A percentile compares a stretch with the other conserved stretches of the same genome.
Evolutionary conservation across 2,888 invertebrate species (phyloP).

Genomic region (Synergus gifuensis): DNA sequence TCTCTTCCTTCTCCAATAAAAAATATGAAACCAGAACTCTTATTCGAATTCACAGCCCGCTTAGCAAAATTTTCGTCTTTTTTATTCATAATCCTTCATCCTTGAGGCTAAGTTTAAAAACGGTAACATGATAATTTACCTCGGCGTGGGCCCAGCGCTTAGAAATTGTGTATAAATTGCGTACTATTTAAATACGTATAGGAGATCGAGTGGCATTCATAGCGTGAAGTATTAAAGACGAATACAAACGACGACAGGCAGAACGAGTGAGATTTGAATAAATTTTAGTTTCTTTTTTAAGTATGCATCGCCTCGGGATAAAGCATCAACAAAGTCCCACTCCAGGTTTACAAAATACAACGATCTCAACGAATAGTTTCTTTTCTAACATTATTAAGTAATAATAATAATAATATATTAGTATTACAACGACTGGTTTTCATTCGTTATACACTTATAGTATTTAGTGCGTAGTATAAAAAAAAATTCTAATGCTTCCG

Average conservation of each 20-base stretch:
- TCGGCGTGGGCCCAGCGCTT: neutral
- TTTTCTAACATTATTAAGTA: conserved; percentile 41
- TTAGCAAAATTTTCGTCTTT: neutral
- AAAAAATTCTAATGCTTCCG: conserved; percentile 37
- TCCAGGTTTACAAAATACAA: conserved; percentile 41
- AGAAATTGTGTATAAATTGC: conserved; percentile 40
- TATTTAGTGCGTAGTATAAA: conserved; percentile 41
- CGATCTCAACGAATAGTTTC: conserved; percentile 41
- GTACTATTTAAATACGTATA: conserved; percentile 38
- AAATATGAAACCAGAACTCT: conserved; percentile 9
- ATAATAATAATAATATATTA: conserved; percentile 42
- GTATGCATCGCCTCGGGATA: conserved; percentile 39
- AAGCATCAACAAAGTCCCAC: conserved; percentile 40
- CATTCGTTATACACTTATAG: conserved; percentile 40
- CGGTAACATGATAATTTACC: conserved; percentile 26
- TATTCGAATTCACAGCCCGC: neutral
- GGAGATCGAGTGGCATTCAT: conserved; percentile 35
- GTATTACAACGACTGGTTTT: conserved; percentile 39
- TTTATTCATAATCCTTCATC: neutral
- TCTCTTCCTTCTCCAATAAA: neutral
- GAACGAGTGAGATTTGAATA: conserved; percentile 39
- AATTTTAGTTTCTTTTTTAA: conserved; percentile 26
- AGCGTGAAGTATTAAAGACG: conserved; percentile 37
- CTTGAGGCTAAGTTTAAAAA: conserved; percentile 8
- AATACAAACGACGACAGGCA: conserved; percentile 42